Base-by-base conservation (phyloP, 2,797 vertebrate genomes). In the Tangara arthus region DNA sequence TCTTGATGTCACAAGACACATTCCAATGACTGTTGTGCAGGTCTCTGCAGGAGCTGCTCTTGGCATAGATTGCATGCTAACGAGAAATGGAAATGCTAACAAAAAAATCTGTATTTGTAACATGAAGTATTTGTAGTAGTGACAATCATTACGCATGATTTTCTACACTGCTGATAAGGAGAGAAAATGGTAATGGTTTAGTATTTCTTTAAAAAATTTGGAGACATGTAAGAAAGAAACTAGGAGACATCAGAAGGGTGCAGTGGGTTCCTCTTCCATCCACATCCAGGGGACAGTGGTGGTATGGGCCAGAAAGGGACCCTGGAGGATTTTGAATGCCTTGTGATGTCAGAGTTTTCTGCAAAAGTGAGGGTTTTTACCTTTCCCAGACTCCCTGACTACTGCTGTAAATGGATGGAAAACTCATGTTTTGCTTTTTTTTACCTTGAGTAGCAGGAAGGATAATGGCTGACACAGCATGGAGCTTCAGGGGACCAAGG, bases 231-330 rank as follows among this genome's bases (percentile, higher is more conserved):
- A 68, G 28, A 77, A 82, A 59, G 28, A 46, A 61, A 53, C 8
- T 14, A 27, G 10, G 21, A 56, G 49, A 42, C 19, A 34, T 37
- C 24, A 9, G 15, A 8, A 0, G 2, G 4, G 5, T 47, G 32
- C 1, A 2, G 10, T 70, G 78, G 5, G 16, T 42, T 83, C 34
- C 49, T 52, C 22, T 41, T 47, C 26, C 15, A 15, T 15, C 6
- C 37, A 30, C 0, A 0, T 39, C 17, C 1, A 8, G 23, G 61
- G 15, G 5, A 27, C 56, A 26, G 4, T 1, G 17, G 27, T 61
- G 26, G 5, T 12, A 6, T 13, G 35, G 60, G 17, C 20, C 28
- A 5, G 64, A 32, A 44, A 24, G 20, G 15, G 11, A 30, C 69
- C 13, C 69, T 2, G 11, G 12, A 49, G 34, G 5, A 8, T 50